Percentiles rank a stretch among this genome's conserved stretches.
phyloP scores from a whole-genome alignment of 30 jellyfish, hydroid and myxozoan species.

The Cassiopea andromeda region DNA sequence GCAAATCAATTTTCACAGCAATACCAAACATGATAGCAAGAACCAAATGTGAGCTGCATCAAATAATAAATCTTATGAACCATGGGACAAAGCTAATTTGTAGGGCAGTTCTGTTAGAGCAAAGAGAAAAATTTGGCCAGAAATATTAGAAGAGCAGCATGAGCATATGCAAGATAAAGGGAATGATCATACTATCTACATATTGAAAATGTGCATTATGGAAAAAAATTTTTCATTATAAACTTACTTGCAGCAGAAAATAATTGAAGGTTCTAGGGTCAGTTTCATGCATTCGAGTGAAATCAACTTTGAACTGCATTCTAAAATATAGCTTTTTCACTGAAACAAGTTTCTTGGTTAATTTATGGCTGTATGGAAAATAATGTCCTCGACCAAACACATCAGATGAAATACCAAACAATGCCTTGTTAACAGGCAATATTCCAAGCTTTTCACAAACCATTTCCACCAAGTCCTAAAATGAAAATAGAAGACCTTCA shows the following conservation, averaged over 20 bases:
- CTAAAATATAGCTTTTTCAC: slow-evolving; percentile 50
- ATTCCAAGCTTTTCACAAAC: slow-evolving; percentile 39
- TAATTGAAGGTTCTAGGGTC: slow-evolving; percentile 37
- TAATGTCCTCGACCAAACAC: slow-evolving; percentile 43
- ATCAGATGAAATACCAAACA: slow-evolving; percentile 50
- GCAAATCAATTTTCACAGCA: slow-evolving; percentile 20
- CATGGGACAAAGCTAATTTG: slow-evolving; percentile 1
- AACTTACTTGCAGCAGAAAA: slow-evolving; percentile 54
- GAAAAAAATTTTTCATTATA: too few relatives aligned
- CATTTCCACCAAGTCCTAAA: slow-evolving; percentile 36
- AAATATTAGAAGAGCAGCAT: background rate
- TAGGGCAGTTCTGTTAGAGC: background rate
- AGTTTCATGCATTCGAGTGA: slow-evolving; percentile 9
- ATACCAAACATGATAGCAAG: slow-evolving; percentile 14
- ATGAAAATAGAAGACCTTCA: background rate
- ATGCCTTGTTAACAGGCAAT: slow-evolving; percentile 42
- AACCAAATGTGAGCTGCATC: slow-evolving; percentile 22
- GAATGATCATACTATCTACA: background rate
- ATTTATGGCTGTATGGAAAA: slow-evolving; percentile 32
- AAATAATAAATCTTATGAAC: slow-evolving; percentile 28
- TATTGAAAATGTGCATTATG: too few relatives aligned
- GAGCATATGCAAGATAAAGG: background rate
- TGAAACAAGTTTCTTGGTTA: background rate
- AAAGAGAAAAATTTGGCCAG: background rate
- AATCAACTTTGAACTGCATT: slow-evolving; percentile 64